Evolutionary conservation across 2,888 invertebrate species (phyloP).

Genomic region (Lycophotia porphyrea): DNA sequence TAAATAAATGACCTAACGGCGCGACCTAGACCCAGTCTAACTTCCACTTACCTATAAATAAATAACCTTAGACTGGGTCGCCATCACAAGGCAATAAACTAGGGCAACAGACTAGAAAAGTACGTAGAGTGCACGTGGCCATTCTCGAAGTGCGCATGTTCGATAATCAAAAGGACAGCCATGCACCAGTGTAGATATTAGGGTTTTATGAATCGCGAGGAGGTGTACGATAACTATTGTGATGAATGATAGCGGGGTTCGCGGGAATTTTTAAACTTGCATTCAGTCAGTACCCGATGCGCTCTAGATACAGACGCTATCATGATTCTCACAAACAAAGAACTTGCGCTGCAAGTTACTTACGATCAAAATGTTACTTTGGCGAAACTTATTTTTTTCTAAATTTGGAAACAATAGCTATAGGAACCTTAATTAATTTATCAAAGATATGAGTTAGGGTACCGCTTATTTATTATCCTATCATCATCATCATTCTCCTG

Average conservation of each 20-base stretch:
- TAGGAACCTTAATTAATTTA: no score
- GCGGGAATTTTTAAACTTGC: background rate
- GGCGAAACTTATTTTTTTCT: no score
- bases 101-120: constrained; percentile 34
- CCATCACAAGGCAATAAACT: constrained; percentile 23
- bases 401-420: no score
- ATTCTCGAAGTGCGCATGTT: constrained; percentile 42
- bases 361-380: background rate
- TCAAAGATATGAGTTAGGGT: no score
- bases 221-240: constrained; percentile 8
- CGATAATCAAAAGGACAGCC: constrained; percentile 45
- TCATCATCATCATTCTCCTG: no score
- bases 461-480: no score
- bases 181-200: constrained; percentile 24
- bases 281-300: background rate
- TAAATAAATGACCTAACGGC: constrained; percentile 23
- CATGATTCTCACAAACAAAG: background rate
- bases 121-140: constrained; percentile 31
- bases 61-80: constrained; percentile 41
- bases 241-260: no score
- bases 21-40: constrained; percentile 24
- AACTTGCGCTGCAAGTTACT: background rate
- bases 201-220: constrained; percentile 12
- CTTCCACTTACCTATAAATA: constrained; percentile 22
- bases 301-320: background rate